Conservation (phyloP, 2,888 invertebrate species). For the Heteromurus nitidus region DNA sequence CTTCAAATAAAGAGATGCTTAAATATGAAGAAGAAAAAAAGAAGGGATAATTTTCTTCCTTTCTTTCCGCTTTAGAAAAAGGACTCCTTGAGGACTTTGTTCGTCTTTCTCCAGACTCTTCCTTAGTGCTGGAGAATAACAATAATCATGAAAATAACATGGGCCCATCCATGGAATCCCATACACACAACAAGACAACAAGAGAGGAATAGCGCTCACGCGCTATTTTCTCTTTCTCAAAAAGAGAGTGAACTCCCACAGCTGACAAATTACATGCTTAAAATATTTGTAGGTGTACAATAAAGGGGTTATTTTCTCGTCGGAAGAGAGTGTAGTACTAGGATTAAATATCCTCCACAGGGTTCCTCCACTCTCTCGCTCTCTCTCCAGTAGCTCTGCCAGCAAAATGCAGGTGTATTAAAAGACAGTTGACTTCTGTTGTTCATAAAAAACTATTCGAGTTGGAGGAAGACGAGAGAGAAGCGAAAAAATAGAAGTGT, state of each 20-base stretch:
- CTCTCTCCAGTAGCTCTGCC: too few relatives aligned
- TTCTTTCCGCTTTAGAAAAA: too few relatives aligned
- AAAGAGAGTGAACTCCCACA: slow-evolving; percentile 18
- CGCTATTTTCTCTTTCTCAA: not conserved
- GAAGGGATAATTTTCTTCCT: too few relatives aligned
- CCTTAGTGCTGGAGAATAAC: slow-evolving; percentile 18
- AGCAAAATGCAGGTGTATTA: not conserved
- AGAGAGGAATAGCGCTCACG: not conserved
- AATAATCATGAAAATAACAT: slow-evolving; percentile 35
- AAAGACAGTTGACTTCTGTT: not conserved
- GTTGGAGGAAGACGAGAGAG: not conserved
- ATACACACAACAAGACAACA: not conserved
- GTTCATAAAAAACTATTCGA: not conserved
- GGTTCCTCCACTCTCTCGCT: slow-evolving; percentile 4
- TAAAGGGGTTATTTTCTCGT: slow-evolving; percentile 9
- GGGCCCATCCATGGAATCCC: not conserved
- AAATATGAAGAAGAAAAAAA: slow-evolving; percentile 11
- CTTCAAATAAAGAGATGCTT: not conserved
- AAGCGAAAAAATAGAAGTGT: slow-evolving; percentile 14
- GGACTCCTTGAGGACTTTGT: slow-evolving; percentile 36
- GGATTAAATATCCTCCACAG: slow-evolving; percentile 48
- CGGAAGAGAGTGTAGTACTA: slow-evolving; percentile 3
- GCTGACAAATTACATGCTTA: slow-evolving; percentile 56
- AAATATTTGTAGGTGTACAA: slow-evolving; percentile 11
- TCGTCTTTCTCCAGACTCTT: slow-evolving; percentile 12